Percentiles rank a stretch among this genome's conserved stretches.
These are phyloP conservation scores for Pterocles gutturalis DNA, from an alignment of 2,113 vertebrate genomes.

Conservation along the genomic window DNA sequence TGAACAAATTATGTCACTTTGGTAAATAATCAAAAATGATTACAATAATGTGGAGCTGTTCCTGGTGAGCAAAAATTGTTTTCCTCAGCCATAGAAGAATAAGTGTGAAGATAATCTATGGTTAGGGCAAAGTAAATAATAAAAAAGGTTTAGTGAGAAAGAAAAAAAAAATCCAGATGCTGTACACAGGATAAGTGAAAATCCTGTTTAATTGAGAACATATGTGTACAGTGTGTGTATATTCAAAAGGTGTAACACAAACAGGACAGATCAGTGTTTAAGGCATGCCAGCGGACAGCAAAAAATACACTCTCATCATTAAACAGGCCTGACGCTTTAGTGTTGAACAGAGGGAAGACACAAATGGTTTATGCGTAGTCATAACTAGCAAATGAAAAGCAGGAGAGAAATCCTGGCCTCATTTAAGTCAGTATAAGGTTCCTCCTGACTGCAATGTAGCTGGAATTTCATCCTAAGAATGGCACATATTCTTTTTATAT, in stretches of 20 bases:
- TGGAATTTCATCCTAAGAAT: slow-evolving; percentile 40
- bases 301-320: not conserved
- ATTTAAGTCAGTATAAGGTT: slow-evolving; percentile 2
- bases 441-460: slow-evolving; percentile 16
- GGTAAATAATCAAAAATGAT: slow-evolving; percentile 56
- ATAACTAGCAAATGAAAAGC: slow-evolving; percentile 15
- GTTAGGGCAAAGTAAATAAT: not conserved
- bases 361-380: not conserved
- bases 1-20: slow-evolving; percentile 82
- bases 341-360: slow-evolving; percentile 22
- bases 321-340: not conserved
- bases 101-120: not conserved
- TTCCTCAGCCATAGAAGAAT: not conserved
- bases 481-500: slow-evolving; percentile 60
- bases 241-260: not conserved
- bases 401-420: slow-evolving; percentile 29
- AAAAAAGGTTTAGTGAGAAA: not conserved
- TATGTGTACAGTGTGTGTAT: not conserved
- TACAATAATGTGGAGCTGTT: slow-evolving; percentile 15
- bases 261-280: not conserved
- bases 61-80: not conserved
- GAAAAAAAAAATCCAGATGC: not conserved
- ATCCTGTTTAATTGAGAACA: not conserved
- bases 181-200: not conserved
- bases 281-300: slow-evolving; percentile 4